These are phyloP conservation scores for Calypte anna DNA, from an alignment of 2,113 vertebrate species.

Conservation along the genomic window DNA sequence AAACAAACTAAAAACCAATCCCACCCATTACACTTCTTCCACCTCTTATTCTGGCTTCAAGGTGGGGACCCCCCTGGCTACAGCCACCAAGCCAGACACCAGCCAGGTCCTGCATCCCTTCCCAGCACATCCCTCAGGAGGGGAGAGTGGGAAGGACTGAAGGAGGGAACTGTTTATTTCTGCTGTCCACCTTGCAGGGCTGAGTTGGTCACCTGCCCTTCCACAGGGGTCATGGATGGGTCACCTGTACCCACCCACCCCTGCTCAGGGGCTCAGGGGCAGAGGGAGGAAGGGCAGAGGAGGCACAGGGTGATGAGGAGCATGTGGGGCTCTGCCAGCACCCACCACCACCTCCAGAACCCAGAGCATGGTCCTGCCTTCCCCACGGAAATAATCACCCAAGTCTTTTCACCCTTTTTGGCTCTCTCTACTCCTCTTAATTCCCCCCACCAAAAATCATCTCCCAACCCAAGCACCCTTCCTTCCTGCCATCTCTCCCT, in stretches of 20 bases:
- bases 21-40: too few relatives aligned
- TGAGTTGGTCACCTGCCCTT: not conserved
- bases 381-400: not conserved
- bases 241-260: too few relatives aligned
- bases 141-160: not conserved
- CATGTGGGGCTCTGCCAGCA: not conserved
- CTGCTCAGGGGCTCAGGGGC: too few relatives aligned
- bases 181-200: not conserved
- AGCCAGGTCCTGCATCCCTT: not conserved
- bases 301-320: not conserved
- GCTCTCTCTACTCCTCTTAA: not conserved
- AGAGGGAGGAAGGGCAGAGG: not conserved
- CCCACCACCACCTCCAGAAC: not conserved
- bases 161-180: not conserved
- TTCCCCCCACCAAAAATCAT: accelerated
- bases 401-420: not conserved
- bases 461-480: not conserved
- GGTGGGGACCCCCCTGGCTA: too few relatives aligned
- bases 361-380: not conserved
- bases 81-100: accelerated
- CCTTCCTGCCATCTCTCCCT: not conserved
- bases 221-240: not conserved
- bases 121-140: not conserved
- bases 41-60: not conserved
- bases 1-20: too few relatives aligned